Conservation (phyloP, 2,888 invertebrate genomes). For the Aphidius colemani region DNA sequence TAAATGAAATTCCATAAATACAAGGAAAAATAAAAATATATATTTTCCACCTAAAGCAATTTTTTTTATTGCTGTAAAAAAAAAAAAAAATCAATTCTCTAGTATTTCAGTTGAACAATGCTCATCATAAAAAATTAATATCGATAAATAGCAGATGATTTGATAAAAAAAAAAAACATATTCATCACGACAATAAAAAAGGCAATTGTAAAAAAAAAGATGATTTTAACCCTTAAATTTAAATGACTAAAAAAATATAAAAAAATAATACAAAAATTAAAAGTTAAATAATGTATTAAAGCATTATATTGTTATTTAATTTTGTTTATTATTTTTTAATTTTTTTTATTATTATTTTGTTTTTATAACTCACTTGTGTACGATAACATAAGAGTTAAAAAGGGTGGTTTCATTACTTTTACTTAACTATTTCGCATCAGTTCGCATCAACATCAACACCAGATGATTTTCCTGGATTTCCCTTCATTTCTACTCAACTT, state of each 20-base stretch:
- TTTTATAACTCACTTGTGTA: constrained; percentile 11
- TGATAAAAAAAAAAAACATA: too few species aligned
- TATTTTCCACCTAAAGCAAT: too few species aligned
- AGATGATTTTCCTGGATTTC: constrained; percentile 19
- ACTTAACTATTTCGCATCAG: constrained; percentile 11
- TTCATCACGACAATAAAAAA: too few species aligned
- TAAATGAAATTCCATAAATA: neutral
- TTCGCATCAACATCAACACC: constrained; percentile 5
- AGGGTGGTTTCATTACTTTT: constrained; percentile 22
- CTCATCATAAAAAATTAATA: too few species aligned
- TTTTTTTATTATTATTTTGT: constrained; percentile 5
- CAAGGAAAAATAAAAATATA: too few species aligned
- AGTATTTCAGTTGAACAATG: neutral
- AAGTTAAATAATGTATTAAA: too few species aligned
- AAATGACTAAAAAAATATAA: neutral
- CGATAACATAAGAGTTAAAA: constrained; percentile 1
- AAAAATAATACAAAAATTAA: neutral
- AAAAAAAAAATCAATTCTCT: neutral
- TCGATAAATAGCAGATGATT: too few species aligned
- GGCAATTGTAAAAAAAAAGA: neutral
- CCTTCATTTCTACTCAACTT: constrained; percentile 2
- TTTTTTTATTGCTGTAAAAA: neutral
- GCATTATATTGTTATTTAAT: too few species aligned
- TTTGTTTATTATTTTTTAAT: constrained; percentile 6
- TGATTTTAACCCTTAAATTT: neutral